A percentile compares a stretch with the other conserved stretches of the same genome.
These are phyloP conservation scores for Limnephilus marmoratus DNA, from an alignment of 2,888 invertebrate genomes.

Conservation along the genomic window DNA sequence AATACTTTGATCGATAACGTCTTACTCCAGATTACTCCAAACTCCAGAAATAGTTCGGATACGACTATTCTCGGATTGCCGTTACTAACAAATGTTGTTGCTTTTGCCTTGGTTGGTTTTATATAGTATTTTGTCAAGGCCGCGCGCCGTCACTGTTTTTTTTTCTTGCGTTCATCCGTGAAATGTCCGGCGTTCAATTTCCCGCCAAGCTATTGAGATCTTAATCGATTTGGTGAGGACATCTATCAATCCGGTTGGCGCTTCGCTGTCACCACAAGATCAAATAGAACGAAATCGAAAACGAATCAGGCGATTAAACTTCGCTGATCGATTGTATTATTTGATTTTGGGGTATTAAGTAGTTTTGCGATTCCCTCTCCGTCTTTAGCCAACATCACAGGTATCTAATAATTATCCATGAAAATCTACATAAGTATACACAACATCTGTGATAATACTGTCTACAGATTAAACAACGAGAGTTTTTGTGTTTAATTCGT, in stretches of 20 bases:
- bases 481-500: no score
- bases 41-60: neutral
- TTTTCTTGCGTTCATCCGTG: constrained; percentile 38
- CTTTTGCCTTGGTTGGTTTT: neutral
- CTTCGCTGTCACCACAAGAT: neutral
- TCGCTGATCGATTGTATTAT: neutral
- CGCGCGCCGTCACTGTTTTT: constrained; percentile 6
- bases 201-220: neutral
- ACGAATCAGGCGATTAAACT: neutral
- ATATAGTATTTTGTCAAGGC: constrained; percentile 34
- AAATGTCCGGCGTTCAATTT: constrained; percentile 30
- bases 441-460: neutral
- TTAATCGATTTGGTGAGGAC: constrained; percentile 10
- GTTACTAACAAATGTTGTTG: neutral
- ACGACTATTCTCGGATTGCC: constrained; percentile 5
- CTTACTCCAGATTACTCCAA: constrained; percentile 9
- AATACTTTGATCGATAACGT: constrained; percentile 13
- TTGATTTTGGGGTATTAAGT: neutral
- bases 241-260: constrained; percentile 8
- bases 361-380: neutral
- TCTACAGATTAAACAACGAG: neutral
- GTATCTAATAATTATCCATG: neutral
- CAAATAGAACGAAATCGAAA: neutral
- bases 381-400: neutral
- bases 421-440: neutral